Conservation (phyloP, 2,888 invertebrate genomes). For the Gymnoscelis rufifasciata region DNA sequence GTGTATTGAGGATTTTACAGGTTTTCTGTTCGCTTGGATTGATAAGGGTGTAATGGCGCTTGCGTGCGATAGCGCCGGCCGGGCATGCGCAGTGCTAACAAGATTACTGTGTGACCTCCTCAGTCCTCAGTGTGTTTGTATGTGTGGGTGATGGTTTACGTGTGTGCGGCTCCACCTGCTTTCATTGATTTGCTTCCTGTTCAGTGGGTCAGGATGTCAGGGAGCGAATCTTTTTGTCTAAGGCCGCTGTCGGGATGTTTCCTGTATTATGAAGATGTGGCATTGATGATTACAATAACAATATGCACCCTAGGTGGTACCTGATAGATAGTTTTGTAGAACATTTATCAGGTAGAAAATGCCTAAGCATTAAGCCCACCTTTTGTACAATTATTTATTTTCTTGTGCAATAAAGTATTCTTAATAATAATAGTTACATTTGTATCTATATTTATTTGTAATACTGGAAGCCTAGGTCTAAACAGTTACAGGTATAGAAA, state of each 20-base stretch:
- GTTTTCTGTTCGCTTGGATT: conserved; percentile 38
- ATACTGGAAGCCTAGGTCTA: too few species aligned
- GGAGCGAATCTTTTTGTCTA: conserved; percentile 21
- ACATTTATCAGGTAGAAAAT: too few species aligned
- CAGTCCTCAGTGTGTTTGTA: conserved; percentile 20
- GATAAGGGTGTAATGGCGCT: conserved; percentile 43
- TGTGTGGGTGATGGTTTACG: conserved; percentile 26
- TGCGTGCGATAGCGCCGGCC: conserved; percentile 41
- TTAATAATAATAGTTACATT: too few species aligned
- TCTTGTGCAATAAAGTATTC: too few species aligned
- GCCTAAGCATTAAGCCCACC: too few species aligned
- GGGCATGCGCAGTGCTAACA: conserved; percentile 59
- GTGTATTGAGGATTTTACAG: conserved; percentile 19
- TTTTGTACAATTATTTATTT: too few species aligned
- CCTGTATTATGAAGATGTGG: too few species aligned
- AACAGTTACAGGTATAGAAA: too few species aligned
- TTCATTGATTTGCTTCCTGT: conserved; percentile 55
- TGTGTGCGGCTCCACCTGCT: conserved; percentile 43
- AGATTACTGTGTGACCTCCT: conserved; percentile 24
- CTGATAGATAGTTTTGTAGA: too few species aligned
- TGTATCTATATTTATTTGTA: too few species aligned
- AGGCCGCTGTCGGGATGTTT: neutral
- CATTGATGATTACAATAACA: too few species aligned
- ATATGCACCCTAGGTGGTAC: too few species aligned
- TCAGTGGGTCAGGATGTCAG: conserved; percentile 59